Base-by-base conservation (phyloP, 92 coral and sea anemone species). In the Palythoa heliodiscus region DNA sequence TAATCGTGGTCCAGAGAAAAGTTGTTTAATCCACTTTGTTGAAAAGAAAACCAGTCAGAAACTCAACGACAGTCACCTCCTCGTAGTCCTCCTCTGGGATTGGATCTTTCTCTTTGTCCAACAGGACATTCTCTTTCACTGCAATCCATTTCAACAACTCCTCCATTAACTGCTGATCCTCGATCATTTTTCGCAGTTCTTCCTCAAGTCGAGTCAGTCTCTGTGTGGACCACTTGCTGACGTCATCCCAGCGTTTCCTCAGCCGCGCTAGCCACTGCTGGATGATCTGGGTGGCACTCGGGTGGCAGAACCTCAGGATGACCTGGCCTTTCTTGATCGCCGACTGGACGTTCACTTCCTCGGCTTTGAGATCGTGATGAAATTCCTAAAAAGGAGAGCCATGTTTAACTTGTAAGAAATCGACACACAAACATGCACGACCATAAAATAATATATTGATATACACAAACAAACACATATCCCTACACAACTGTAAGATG, bases 281-380 rank as follows among this genome's bases (percentile, higher is more conserved):
- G 75, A 96, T 92, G 79, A 95, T 96, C 83, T 93, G 98, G 47
- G 94, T 90, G 3, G 98, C 99, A 70, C 98, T 95, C 57, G 99
- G 99, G 71, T 96, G 99, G 75, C 99, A 96, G 93, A 96, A 96
- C 71, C 99, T 93, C 22, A 95, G 92, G 17, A 96, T 96, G 73
- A 96, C 95, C 70, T 96, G 98, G n/a, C 99, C 99, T 86, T 96
- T 96, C 89, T 92, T 96, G 82, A 95, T 88, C 40, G 97, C 96
- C 8, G 98, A 89, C 35, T 92, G 95, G 47, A 96, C 97, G 77
- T 94, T 94, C 83, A 90, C 95, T 52, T 96, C 99, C 67, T 96
- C 99, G 23, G 84, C 73, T 79, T 92, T 90, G 15, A 96, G 92
- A 19, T 94, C 98, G 11, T 91, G 94, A 37, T 95, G 95, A 88